Evolutionary conservation across 2,797 vertebrate species (phyloP), one percentile per base, ranked within the genome.

Genomic region (Antennarius maculatus): DNA sequence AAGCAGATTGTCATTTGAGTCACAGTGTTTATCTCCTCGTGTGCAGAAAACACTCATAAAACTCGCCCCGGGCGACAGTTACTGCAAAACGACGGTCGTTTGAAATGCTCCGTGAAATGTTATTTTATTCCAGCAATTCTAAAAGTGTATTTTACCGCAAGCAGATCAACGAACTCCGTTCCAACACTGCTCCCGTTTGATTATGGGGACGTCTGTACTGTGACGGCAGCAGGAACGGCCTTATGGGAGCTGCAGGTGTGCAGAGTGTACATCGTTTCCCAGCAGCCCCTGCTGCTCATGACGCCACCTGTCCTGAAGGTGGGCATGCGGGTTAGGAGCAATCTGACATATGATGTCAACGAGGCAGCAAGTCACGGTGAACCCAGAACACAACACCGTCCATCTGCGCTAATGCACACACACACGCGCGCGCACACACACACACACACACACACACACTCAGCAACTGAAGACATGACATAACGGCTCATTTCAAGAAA

Each of bases 321-420:
- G 58, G 73, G 63, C 69, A 48, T 1, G 78, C 62, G 66, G 71
- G 18, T 76, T 68, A 55, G 47, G 52, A 70, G 70, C 76, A 60
- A 61, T 70, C 73, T 66, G 81, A 71, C 77, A 63, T 79, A 77
- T 83, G 79, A 88, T 83, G 82, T 88, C 83, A 86, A 79, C 66
- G 61, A 77, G 77, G 48, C 75, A 63, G 50, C 85, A 85, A 89
- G 73, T 89, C 86, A 89, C 55, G 14, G 61, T 29, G 60, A 59
- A 76, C 23, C 62, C 59, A 58, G 65, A 76, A 34, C 76, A 76
- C n/a, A n/a, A n/a, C n/a, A n/a, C n/a, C n/a, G 37, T 58, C 67
- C 85, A 74, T 86, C 82, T 87, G 82, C 76, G n/a, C n/a, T n/a
- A n/a, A n/a, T 77, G 66, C 62, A 57, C 17, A 13, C 7, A n/a